phyloP scores from a whole-genome alignment of 2,888 invertebrate genomes.

The Cephus runcator region DNA sequence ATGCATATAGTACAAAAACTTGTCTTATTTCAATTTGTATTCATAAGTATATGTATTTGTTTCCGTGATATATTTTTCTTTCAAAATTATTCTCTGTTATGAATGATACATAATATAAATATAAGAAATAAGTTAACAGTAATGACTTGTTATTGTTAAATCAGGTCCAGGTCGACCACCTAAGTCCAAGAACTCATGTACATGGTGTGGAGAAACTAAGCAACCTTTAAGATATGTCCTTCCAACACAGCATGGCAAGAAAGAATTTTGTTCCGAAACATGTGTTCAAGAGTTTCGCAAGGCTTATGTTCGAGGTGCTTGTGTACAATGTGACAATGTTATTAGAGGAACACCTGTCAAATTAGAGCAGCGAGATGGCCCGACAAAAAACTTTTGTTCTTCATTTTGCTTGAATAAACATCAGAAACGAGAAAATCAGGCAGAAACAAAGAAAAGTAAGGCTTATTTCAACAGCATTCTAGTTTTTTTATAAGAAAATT shows the following conservation, averaged over 20 bases:
- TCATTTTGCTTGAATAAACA: conserved; percentile 86
- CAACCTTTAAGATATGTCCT: conserved; percentile 86
- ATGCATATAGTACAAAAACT: not conserved
- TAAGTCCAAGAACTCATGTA: conserved; percentile 78
- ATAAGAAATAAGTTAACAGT: not conserved
- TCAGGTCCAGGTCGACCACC: conserved; percentile 83
- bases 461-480: not conserved
- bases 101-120: not conserved
- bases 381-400: conserved; percentile 86
- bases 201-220: conserved; percentile 89
- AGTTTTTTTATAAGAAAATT: not conserved
- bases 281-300: conserved; percentile 90
- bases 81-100: not conserved
- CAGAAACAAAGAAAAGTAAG: conserved; percentile 51
- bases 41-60: not conserved
- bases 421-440: conserved; percentile 73
- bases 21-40: not conserved
- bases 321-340: conserved; percentile 88
- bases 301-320: conserved; percentile 88
- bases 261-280: conserved; percentile 91
- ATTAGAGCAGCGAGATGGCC: conserved; percentile 67
- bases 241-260: conserved; percentile 88
- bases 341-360: conserved; percentile 79
- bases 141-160: conserved; percentile 41
- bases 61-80: not conserved